phyloP scores from a whole-genome alignment of 2,888 invertebrate genomes.

The Lacanobia wlatinum region DNA sequence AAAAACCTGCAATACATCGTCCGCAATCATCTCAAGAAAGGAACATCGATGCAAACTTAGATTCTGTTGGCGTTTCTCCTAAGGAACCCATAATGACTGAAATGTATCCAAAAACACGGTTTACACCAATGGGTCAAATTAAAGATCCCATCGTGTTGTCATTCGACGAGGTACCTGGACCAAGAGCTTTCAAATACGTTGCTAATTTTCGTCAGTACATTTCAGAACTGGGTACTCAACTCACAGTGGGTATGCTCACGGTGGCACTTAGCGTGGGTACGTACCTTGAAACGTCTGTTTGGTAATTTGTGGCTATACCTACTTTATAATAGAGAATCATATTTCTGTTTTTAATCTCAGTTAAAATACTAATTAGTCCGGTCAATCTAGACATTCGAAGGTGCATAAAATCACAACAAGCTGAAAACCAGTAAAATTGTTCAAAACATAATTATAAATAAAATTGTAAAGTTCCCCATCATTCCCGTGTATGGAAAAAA shows the following conservation, averaged over 20 bases:
- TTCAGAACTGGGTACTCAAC: constrained; percentile 92
- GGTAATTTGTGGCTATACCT: neutral
- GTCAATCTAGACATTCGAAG: too few relatives aligned
- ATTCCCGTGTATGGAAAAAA: too few relatives aligned
- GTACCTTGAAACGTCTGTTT: constrained; percentile 53
- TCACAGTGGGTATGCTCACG: constrained; percentile 89
- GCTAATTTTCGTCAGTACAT: constrained; percentile 91
- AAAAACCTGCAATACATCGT: constrained; percentile 66
- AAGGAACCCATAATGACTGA: constrained; percentile 63
- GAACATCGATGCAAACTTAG: constrained; percentile 31
- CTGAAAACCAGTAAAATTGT: too few relatives aligned
- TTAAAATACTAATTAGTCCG: neutral
- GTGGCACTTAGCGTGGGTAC: constrained; percentile 89
- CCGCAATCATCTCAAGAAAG: constrained; percentile 68
- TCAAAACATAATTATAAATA: too few relatives aligned
- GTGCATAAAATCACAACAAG: too few relatives aligned
- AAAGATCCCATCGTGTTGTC: constrained; percentile 83
- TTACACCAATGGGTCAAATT: constrained; percentile 79
- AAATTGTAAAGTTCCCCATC: too few relatives aligned
- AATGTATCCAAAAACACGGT: constrained; percentile 75
- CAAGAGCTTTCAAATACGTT: constrained; percentile 89
- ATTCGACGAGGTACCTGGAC: constrained; percentile 93
- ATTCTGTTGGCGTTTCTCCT: constrained; percentile 25
- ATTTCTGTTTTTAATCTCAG: neutral
- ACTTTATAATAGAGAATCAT: neutral